Conservation (phyloP, 2,797 vertebrate species). For the Thripadectes ignobilis region DNA sequence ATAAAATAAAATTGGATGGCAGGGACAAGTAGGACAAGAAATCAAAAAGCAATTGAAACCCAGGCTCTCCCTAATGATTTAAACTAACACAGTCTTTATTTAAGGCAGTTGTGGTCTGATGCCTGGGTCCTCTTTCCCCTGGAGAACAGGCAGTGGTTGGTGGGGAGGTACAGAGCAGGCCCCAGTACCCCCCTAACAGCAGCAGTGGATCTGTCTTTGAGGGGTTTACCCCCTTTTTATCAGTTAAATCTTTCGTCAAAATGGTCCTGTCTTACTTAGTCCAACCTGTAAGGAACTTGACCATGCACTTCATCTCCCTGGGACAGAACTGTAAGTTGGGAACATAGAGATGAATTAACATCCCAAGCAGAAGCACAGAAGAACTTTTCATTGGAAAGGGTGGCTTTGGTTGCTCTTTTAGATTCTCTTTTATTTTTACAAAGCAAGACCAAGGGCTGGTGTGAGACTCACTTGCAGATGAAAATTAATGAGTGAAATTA, state of each 20-base stretch:
- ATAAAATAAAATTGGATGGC: no score
- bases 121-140: background rate
- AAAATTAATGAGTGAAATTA: background rate
- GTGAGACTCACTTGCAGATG: background rate
- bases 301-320: slow-evolving; percentile 53
- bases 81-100: no score
- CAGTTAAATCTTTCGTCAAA: slow-evolving; percentile 47
- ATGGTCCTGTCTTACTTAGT: slow-evolving; percentile 51
- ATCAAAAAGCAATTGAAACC: no score
- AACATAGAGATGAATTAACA: slow-evolving; percentile 28
- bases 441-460: background rate
- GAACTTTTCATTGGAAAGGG: background rate
- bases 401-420: background rate
- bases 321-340: slow-evolving; percentile 44
- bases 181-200: no score
- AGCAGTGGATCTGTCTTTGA: background rate
- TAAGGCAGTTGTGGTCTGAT: no score
- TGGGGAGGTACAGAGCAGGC: no score
- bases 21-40: no score
- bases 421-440: background rate
- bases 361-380: background rate
- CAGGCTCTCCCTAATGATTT: no score
- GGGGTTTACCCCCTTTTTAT: background rate
- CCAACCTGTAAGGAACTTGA: slow-evolving; percentile 60
- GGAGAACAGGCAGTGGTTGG: background rate